Base-by-base conservation (phyloP, 2,888 invertebrate species). In the Dryobota labecula region DNA sequence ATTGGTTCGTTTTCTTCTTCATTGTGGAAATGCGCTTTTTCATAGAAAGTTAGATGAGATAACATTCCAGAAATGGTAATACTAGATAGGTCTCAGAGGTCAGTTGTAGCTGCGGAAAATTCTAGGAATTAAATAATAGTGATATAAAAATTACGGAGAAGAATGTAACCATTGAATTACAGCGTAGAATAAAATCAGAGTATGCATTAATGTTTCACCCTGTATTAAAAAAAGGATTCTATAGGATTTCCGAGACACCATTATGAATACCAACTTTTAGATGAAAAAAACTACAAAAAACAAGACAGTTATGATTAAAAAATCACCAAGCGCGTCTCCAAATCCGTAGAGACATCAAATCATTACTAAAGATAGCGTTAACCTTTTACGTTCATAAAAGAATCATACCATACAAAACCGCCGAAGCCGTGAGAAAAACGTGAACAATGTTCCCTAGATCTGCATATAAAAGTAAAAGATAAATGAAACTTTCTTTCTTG, bases 351-450 rank as follows among this genome's bases (percentile, higher is more conserved):
- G 2, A 41, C 61, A 81, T 78, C 81, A 81, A 78, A 83, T 80
- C 51, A 80, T 83, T 82, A 70, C 56, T 69, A 62, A 82, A 75
- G 70, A 77, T 78, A 86, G 61, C 82, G 73, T 76, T 84, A 76
- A 76, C 84, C 86, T 82, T 84, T 80, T 83, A 78, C 71, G 79
- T 76, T 41, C 70, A 77, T 80, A 84, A 85, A 85, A 81, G 73
- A 80, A 81, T 64, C 78, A 67, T 78, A 76, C 74, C 78, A 74
- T 78, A 78, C 64, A 79, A 80, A 75, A 73, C 72, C 78, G 65
- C 75, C 78, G 69, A 41, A 80, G 84, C 82, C 92, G 92, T 92
- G 92, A 88, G 92, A 92, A 91, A 82, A 82, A 88, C 86, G 86
- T 87, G 88, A 79, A 77, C 81, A 84, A 84, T 84, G 87, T 84